Evolutionary conservation across 2,888 invertebrate species (phyloP), one percentile per base, ranked within the genome.

Genomic region (Coelinius sp.): DNA sequence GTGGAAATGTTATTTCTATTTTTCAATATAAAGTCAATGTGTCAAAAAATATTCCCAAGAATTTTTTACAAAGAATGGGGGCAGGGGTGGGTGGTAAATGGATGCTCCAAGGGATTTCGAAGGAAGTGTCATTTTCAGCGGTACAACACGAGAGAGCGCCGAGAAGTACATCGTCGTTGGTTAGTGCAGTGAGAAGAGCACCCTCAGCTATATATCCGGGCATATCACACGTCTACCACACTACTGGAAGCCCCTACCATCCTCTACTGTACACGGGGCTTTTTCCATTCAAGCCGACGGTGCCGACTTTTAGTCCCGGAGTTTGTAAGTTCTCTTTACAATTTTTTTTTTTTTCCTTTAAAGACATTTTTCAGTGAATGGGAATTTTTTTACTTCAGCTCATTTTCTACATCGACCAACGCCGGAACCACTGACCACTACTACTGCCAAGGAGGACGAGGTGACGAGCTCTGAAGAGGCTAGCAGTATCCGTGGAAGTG

Each of bases 81-180:
- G 12, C 35, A 38, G 69, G 46, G 70, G 63, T 68, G 69, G 67
- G 49, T 67, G 38, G 64, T 22, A 35, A 59, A 71, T 70, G 59
- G 56, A 72, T 71, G 62, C 49, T 44, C 64, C 70, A 38, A 38
- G 27, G 56, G 59, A 77, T 76, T 73, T 78, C 66, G 65, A 77
- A 76, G 74, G 76, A 80, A 79, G 74, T 78, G 77, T 81, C 78
- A 77, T 75, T 82, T 82, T 76, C 90, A 97, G 97, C 97, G 73
- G 97, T 97, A 20, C 96, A 97, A 85, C 96, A 97, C 87, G 97
- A 97, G 88, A 89, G 97, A 75, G 95, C 96, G 8, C 95, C 96
- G 0, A 90, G 96, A 53, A 89, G 88, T 69, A 82, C 85, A 66
- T 83, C 86, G 66, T 82, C 85, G 7, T 79, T 86, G 78, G 83